A percentile compares a stretch with the other conserved stretches of the same genome.
phyloP scores from a whole-genome alignment of 2,113 vertebrate species.

The Dipodomys stephensi region DNA sequence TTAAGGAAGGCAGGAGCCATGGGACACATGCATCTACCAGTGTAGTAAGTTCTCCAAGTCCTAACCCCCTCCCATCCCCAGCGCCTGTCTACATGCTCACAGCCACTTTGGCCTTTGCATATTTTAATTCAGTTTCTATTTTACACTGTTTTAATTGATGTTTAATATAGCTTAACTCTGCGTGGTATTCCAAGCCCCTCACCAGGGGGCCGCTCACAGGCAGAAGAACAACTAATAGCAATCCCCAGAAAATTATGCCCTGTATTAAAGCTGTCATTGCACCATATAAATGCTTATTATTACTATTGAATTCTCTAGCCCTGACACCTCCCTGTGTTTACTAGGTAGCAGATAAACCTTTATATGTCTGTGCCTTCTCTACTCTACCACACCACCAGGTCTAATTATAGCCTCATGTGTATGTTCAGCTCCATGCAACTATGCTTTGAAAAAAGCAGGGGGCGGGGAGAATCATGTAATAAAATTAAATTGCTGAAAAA shows the following conservation, averaged over 20 bases:
- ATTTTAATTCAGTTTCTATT: constrained; percentile 74
- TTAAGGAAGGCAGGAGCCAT: not conserved
- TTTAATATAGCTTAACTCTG: constrained; percentile 80
- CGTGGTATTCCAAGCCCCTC: constrained; percentile 76
- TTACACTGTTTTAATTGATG: constrained; percentile 75
- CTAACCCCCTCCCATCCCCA: not conserved
- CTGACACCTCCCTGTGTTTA: constrained; percentile 78
- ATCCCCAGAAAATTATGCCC: constrained; percentile 80
- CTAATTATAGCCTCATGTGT: constrained; percentile 77
- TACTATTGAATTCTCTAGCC: constrained; percentile 78
- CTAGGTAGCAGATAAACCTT: constrained; percentile 82
- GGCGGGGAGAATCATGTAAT: constrained; percentile 57
- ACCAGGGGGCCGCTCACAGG: constrained; percentile 75
- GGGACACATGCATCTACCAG: not conserved
- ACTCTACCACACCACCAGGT: constrained; percentile 64
- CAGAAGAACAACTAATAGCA: constrained; percentile 80
- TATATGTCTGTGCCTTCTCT: constrained; percentile 67
- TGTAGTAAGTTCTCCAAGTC: not conserved
- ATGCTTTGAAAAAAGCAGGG: constrained; percentile 46
- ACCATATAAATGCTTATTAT: constrained; percentile 79
- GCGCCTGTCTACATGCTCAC: not conserved
- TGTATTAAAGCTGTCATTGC: constrained; percentile 79
- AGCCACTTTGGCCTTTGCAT: constrained; percentile 73
- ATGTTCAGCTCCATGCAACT: constrained; percentile 78
- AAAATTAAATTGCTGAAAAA: constrained; percentile 73